A percentile compares a stretch with the other conserved stretches of the same genome.
Evolutionary conservation across 1,140 invertebrate species (phyloP).

Genomic region (Tachypleus tridentatus): DNA sequence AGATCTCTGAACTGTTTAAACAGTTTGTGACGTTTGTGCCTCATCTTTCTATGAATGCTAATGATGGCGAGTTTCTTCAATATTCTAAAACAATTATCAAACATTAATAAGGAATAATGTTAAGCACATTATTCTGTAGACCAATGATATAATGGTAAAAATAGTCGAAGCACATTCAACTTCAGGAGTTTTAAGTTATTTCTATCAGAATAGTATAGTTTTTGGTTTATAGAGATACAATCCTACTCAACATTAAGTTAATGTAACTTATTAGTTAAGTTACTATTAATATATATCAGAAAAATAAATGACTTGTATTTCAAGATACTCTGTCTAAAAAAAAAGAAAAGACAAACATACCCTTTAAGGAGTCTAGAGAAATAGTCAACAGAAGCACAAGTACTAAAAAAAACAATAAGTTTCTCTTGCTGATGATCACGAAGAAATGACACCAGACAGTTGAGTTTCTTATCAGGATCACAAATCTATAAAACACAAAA

Average conservation of each 20-base stretch:
- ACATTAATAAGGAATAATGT: too few species aligned
- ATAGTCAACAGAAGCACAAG: conserved; percentile 93
- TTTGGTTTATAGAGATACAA: neutral
- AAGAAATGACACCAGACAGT: conserved; percentile 59
- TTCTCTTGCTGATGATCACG: conserved; percentile 52
- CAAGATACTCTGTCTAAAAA: conserved; percentile 18
- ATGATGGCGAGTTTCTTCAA: conserved; percentile 51
- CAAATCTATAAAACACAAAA: conserved; percentile 41
- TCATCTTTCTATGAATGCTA: conserved; percentile 90
- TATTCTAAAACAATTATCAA: conserved; percentile 27
- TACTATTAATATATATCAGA: conserved; percentile 10
- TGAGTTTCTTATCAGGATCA: conserved; percentile 60
- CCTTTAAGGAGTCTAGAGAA: conserved; percentile 58
- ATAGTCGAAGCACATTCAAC: neutral
- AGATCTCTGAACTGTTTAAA: conserved; percentile 67
- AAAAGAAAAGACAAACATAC: conserved; percentile 31
- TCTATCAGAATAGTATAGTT: conserved; percentile 2
- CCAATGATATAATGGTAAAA: too few species aligned
- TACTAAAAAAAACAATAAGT: conserved; percentile 87
- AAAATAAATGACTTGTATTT: too few species aligned
- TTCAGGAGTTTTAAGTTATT: conserved; percentile 13
- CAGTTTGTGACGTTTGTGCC: conserved; percentile 67
- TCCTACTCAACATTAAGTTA: conserved; percentile 5
- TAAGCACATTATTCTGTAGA: too few species aligned
- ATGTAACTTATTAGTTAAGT: conserved; percentile 17